A percentile compares a stretch with the other conserved stretches of the same genome.
phyloP scores from a whole-genome alignment of 2,888 invertebrate species.

The Helleia helle region DNA sequence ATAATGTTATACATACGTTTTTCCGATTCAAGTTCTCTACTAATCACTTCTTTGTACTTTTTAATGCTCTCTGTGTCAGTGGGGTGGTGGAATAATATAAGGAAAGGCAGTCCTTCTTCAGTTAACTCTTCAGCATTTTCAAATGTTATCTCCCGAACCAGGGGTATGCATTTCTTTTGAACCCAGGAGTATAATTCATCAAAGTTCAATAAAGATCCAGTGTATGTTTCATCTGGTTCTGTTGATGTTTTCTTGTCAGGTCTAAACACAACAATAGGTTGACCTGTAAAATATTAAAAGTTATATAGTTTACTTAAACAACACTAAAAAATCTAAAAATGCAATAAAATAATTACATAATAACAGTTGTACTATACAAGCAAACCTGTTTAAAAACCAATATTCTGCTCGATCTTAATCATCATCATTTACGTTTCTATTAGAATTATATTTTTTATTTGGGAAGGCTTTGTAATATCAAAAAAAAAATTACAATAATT shows the following conservation, averaged over 20 bases:
- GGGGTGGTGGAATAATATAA: slow-evolving; percentile 95
- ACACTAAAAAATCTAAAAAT: too few relatives aligned
- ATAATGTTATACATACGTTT: slow-evolving; percentile 84
- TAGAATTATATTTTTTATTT: too few relatives aligned
- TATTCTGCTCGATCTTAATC: too few relatives aligned
- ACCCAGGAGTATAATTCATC: slow-evolving; percentile 94
- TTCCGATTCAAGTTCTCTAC: slow-evolving; percentile 84
- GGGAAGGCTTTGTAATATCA: too few relatives aligned
- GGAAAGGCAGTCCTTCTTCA: slow-evolving; percentile 98
- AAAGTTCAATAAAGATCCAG: slow-evolving; percentile 81
- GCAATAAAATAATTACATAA: neutral
- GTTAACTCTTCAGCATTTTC: slow-evolving; percentile 99
- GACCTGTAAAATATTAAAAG: slow-evolving; percentile 60
- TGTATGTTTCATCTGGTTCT: slow-evolving; percentile 88
- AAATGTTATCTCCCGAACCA: slow-evolving; percentile 98
- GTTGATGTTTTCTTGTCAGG: slow-evolving; percentile 85
- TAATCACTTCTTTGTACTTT: slow-evolving; percentile 87
- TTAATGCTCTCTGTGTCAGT: slow-evolving; percentile 88
- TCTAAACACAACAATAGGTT: slow-evolving; percentile 87
- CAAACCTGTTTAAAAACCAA: too few relatives aligned
- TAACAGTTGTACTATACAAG: neutral
- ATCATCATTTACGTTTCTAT: too few relatives aligned
- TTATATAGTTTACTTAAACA: too few relatives aligned
- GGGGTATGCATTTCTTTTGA: slow-evolving; percentile 93
- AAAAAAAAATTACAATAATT: too few relatives aligned